Conservation (phyloP, 2,113 vertebrate species). For the Ploceus nigricollis region DNA sequence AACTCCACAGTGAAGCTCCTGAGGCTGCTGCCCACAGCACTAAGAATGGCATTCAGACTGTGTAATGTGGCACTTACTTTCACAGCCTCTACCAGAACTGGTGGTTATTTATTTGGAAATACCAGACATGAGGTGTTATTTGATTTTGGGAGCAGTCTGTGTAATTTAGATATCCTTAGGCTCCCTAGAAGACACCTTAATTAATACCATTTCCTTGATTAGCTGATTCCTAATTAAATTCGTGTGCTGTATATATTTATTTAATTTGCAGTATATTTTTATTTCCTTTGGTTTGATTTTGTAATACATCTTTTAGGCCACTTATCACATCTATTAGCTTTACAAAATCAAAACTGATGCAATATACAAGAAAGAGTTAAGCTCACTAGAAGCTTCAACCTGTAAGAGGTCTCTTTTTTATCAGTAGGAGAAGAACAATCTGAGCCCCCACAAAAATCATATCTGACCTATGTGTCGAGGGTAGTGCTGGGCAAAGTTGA, state of each 20-base stretch:
- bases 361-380: neutral
- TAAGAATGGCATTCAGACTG: neutral
- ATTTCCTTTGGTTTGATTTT: neutral
- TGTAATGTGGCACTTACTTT: neutral
- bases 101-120: neutral
- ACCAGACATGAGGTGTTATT: neutral
- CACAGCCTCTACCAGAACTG: neutral
- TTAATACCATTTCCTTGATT: neutral
- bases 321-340: neutral
- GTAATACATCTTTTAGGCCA: neutral
- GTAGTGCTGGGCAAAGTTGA: neutral
- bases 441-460: neutral
- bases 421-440: neutral
- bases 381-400: neutral
- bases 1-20: fast-evolving
- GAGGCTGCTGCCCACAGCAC: neutral
- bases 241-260: neutral
- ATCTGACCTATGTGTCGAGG: neutral
- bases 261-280: neutral
- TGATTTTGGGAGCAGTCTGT: neutral
- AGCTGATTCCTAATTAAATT: neutral
- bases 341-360: neutral
- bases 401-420: neutral
- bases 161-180: neutral
- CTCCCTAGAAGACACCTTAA: neutral